These are phyloP conservation scores for Coregonus clupeaformis DNA, from an alignment of 2,113 vertebrate species.

Conservation along the genomic window DNA sequence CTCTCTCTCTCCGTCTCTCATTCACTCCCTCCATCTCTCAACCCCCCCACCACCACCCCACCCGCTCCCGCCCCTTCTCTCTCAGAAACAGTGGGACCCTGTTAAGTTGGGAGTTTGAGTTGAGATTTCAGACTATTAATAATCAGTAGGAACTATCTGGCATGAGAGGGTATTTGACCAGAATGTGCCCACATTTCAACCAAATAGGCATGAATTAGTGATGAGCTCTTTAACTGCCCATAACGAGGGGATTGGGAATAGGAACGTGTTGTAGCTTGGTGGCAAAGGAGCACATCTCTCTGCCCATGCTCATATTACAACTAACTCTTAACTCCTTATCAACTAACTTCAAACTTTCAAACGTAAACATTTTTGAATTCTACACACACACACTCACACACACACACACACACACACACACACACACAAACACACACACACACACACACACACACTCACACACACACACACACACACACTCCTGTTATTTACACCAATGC, in stretches of 20 bases:
- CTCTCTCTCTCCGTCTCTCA: no score
- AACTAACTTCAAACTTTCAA: no score
- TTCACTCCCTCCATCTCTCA: background rate
- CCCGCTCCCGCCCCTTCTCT: conserved; percentile 5
- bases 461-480: conserved; percentile 1
- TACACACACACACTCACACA: conserved; percentile 11
- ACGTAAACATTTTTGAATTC: no score
- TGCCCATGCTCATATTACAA: conserved; percentile 34
- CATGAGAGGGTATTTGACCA: conserved; percentile 15
- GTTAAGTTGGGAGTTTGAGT: conserved; percentile 17
- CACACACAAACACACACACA: conserved; percentile 1
- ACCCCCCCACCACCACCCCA: background rate
- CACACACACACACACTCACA: conserved; percentile 10
- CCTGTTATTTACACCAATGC: background rate
- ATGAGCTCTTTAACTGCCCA: conserved; percentile 39
- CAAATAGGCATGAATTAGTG: conserved; percentile 34
- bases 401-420: conserved; percentile 6
- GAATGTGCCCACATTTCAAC: conserved; percentile 32
- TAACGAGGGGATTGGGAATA: conserved; percentile 43
- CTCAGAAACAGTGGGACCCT: conserved; percentile 29
- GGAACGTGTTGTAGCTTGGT: conserved; percentile 4
- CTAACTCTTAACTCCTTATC: background rate
- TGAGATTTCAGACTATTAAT: conserved; percentile 29
- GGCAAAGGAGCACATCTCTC: conserved; percentile 38
- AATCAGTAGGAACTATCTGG: conserved; percentile 39